phyloP scores from a whole-genome alignment of 2,888 invertebrate species.

The Mesorhabditis sp. region DNA sequence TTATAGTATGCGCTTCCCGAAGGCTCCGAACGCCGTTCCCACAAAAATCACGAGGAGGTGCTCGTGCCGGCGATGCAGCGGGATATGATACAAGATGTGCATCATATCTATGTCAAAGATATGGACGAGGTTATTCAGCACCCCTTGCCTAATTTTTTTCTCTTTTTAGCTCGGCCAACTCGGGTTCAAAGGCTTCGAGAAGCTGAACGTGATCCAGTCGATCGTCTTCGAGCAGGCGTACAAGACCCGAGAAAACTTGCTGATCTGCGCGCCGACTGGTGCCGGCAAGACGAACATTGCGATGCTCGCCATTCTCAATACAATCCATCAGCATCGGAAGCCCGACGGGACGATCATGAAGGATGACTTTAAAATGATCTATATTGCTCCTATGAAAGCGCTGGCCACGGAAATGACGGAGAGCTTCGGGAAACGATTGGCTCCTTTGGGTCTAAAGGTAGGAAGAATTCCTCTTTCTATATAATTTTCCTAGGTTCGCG shows the following conservation, averaged over 20 bases:
- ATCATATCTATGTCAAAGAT: conserved; percentile 64
- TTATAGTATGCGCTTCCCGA: conserved; percentile 72
- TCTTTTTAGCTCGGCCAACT: conserved; percentile 73
- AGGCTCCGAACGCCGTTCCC: conserved; percentile 72
- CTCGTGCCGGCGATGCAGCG: conserved; percentile 60
- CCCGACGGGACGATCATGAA: conserved; percentile 75
- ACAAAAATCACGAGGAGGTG: conserved; percentile 79
- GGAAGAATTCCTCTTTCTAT: neutral
- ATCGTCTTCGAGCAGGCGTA: conserved; percentile 92
- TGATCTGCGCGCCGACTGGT: conserved; percentile 97
- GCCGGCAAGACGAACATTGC: conserved; percentile 79
- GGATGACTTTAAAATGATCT: conserved; percentile 93
- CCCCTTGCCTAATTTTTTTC: neutral
- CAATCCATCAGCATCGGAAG: conserved; percentile 78
- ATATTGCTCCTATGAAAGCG: conserved; percentile 99
- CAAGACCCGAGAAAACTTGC: conserved; percentile 88
- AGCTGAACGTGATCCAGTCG: conserved; percentile 88
- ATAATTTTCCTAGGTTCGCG: conserved; percentile 71
- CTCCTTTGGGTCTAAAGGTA: conserved; percentile 68
- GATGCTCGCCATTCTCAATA: conserved; percentile 83
- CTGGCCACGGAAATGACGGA: conserved; percentile 95
- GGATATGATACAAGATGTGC: conserved; percentile 58
- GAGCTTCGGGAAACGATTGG: conserved; percentile 72
- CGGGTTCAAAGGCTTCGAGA: conserved; percentile 81
- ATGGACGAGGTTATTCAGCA: conserved; percentile 68